Base-by-base conservation (phyloP, 2,113 vertebrate species). In the Microtus montanus region DNA sequence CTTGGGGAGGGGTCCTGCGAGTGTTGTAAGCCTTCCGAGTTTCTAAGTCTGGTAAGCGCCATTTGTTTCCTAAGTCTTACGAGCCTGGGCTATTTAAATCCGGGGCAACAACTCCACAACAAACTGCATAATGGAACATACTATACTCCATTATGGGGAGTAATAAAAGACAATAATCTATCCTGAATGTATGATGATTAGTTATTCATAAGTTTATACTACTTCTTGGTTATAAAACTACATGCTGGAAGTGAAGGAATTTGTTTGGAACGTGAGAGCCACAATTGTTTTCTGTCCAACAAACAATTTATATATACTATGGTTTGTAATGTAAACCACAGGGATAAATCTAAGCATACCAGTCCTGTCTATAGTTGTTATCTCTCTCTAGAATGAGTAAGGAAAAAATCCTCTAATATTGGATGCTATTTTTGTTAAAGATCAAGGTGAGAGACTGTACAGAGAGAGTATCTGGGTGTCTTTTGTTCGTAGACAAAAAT, bases 401-500 rank as follows among this genome's bases (percentile, higher is more conserved):
- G 54, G 86, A 89, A 92, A 73, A 90, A 63, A 89, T 74, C 82
- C 92, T 90, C 17, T 89, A 49, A 52, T 20, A 6, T 80, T 63
- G 22, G 73, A 49, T 58, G 35, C 82, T 96, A 90, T 96, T 95
- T 96, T 74, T 94, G 24, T 84, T 74, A 83, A 71, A 90, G 64
- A 9, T 88, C 54, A 96, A 87, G 61, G 74, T 79, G 20, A 70
- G 75, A 71, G 83, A 86, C n/a, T 71, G 20, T 78, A 89, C 49
- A 91, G 74, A 94, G 64, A 91, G 74, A 94, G 64, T 93, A 96
- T 41, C 89, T 80, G 77, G 8, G 17, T 91, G 94, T 97, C 66
- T 70, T 97, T 98, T 95, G 88, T 96, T 97, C 85, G 13, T 89
- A 89, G 77, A 85, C 94, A 92, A 97, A 96, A 96, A 95, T 96